Evolutionary conservation across 2,888 invertebrate species (phyloP), one percentile per base, ranked within the genome.

Genomic region (Lasius fuliginosus): DNA sequence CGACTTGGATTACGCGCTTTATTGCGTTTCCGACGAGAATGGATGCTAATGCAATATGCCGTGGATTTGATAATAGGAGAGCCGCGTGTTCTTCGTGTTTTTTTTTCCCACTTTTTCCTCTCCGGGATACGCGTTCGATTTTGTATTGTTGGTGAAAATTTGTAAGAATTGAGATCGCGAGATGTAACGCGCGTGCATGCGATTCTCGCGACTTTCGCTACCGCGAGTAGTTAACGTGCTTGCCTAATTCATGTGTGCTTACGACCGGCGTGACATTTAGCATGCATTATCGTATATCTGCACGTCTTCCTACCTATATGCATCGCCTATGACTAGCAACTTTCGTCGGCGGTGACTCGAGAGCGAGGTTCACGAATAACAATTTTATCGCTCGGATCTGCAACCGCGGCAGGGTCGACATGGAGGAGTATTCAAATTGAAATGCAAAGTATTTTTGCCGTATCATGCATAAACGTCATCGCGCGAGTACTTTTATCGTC

Each of bases 1-100:
- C 79, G 79, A 73, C 79, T 81, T 73, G 60, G 79, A 81, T 81
- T 73, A 81, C 79, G 60, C 60, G 73, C 73, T 73, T 81, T 81
- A 81, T 81, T 73, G 60, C 79, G 5, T 81, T 81, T 73, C 60
- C 36, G 71, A 81, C 12, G 71, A 62, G 60, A 73, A 81, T 62
- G n/a, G 36, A 73, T 71, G 79, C 27, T 73, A 60, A 81, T 62
- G 71, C 60, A 60, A 49, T 23, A 23, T 46, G 33, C 36, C 46
- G 36, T 36, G 15, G 23, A 81, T 73, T 62, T 46, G 60, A 60
- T 73, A 73, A 73, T 62, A 62, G 18, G 12, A 71, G 46, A 60
- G 23, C 11, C 71, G 18, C 11, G 12, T 8, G 18, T n/a, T n/a
- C 15, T 58, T 15, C 46, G 62, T 33, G 27, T 53, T 23, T 33